Evolutionary conservation across 2,113 vertebrate species (phyloP).

Genomic region (Vulpes vulpes): DNA sequence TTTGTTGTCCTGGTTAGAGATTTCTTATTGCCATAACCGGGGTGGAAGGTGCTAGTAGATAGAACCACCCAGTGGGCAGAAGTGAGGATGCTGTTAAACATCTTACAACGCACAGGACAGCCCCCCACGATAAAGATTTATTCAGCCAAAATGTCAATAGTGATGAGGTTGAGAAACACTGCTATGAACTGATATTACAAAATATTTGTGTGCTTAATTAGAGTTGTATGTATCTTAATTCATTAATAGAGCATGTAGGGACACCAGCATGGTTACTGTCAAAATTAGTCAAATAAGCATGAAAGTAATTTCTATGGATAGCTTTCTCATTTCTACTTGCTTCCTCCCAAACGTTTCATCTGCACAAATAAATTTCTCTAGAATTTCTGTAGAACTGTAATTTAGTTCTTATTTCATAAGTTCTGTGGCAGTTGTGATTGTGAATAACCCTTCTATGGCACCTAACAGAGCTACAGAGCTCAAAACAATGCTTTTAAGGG

Average conservation of each 20-base stretch:
- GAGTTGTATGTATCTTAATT: background rate
- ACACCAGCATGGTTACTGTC: background rate
- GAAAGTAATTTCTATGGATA: conserved; percentile 33
- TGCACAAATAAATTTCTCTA: conserved; percentile 11
- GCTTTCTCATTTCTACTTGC: background rate
- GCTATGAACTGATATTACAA: background rate
- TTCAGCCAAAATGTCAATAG: background rate
- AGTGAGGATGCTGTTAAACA: background rate
- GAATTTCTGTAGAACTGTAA: conserved; percentile 6
- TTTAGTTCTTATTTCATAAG: background rate
- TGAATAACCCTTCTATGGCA: background rate
- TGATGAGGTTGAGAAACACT: background rate
- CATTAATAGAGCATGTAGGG: background rate
- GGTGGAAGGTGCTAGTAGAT: background rate
- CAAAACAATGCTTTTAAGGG: background rate
- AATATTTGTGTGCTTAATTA: background rate
- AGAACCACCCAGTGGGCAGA: background rate
- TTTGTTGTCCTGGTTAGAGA: background rate
- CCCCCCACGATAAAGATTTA: background rate
- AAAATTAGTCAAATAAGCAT: conserved; percentile 22
- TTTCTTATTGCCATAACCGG: background rate
- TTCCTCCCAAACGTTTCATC: background rate
- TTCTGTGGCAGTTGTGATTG: background rate
- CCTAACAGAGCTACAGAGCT: background rate
- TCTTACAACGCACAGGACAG: background rate